A percentile compares a stretch with the other conserved stretches of the same genome.
phyloP scores from a whole-genome alignment of 2,113 vertebrate genomes.

The Triplophysa dalaica region DNA sequence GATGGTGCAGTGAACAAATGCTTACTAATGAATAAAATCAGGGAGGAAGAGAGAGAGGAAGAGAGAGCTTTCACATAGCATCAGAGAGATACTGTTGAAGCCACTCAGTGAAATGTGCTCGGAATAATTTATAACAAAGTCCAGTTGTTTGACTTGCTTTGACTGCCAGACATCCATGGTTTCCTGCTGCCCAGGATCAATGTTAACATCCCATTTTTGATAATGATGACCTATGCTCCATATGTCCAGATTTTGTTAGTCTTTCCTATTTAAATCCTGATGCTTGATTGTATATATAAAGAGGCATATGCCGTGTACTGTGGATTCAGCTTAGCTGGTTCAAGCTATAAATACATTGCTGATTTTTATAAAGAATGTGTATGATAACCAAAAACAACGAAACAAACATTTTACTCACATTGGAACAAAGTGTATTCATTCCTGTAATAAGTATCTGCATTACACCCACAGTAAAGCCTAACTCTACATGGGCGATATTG shows the following conservation, averaged over 20 bases:
- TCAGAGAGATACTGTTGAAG: slow-evolving; percentile 18
- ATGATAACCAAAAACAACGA: neutral
- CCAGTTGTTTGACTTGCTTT: slow-evolving; percentile 15
- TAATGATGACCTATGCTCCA: neutral
- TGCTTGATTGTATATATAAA: neutral
- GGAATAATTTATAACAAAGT: slow-evolving; percentile 5
- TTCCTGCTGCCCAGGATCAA: neutral
- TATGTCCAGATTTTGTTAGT: neutral
- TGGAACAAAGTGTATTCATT: neutral
- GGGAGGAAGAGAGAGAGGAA: slow-evolving; percentile 27
- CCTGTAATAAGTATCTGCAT: neutral
- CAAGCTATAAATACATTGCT: neutral
- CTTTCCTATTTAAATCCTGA: neutral
- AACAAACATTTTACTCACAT: neutral
- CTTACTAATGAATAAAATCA: slow-evolving; percentile 67
- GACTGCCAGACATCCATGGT: neutral
- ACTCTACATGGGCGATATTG: too few species aligned
- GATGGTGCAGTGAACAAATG: slow-evolving; percentile 72
- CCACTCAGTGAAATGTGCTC: neutral
- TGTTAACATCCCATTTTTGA: neutral
- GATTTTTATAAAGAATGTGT: too few species aligned
- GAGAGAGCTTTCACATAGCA: slow-evolving; percentile 22
- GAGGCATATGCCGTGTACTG: neutral
- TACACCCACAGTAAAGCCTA: neutral
- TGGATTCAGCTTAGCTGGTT: neutral